Conservation (phyloP, 53 echinoderm and acorn worm genomes). For the Stichopus horrens region DNA sequence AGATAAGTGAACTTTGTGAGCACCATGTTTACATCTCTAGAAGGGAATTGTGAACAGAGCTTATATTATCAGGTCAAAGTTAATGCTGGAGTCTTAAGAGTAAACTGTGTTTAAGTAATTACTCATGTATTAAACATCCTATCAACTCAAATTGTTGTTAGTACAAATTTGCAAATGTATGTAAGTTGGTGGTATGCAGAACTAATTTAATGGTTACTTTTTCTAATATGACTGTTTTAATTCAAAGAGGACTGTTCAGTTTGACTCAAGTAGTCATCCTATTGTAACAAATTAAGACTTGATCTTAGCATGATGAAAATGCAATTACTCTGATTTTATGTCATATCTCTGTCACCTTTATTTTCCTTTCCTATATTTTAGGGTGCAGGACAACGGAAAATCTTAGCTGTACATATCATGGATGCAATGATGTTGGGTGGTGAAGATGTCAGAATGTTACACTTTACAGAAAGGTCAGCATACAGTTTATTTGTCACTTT, state of each 20-base stretch:
- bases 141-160: neutral
- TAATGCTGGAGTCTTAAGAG: too few relatives aligned
- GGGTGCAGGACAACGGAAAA: constrained; percentile 85
- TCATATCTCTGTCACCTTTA: neutral
- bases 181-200: neutral
- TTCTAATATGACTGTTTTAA: too few relatives aligned
- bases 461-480: constrained; percentile 81
- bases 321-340: neutral
- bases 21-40: too few relatives aligned
- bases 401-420: constrained; percentile 79
- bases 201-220: neutral
- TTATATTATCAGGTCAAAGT: too few relatives aligned
- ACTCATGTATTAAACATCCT: too few relatives aligned
- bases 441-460: constrained; percentile 72
- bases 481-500: neutral
- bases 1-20: too few relatives aligned
- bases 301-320: neutral
- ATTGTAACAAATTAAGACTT: too few relatives aligned
- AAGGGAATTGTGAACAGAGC: too few relatives aligned
- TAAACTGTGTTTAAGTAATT: too few relatives aligned
- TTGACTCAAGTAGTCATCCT: too few relatives aligned
- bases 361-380: constrained; percentile 24
- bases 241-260: too few relatives aligned
- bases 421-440: constrained; percentile 94
- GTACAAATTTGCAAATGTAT: neutral